Base-by-base conservation (phyloP, 2,888 invertebrate species). In the Hyppa rectilinea region DNA sequence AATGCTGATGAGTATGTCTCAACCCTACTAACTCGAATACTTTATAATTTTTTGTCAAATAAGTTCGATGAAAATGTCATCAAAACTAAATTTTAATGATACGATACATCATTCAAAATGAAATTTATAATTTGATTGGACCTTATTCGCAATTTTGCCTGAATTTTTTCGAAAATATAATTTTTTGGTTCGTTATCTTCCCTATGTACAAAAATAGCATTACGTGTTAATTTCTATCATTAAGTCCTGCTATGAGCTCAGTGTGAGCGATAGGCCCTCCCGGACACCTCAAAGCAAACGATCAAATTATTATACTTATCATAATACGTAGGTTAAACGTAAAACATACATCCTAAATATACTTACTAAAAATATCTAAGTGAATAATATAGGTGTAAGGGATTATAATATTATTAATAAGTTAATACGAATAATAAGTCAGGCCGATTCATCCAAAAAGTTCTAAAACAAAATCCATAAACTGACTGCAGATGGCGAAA, bases 131-230 rank as follows among this genome's bases (percentile, higher is more conserved):
- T 65, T 49, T 50, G 20, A 47, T 61, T 67, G 53, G 68, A 64
- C 55, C 55, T 60, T 71, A 61, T 72, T 50, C 40, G 60, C 55
- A 56, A 73, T 38, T 34, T 58, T 56, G 73, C 20, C 65, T 50
- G 55, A 59, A 29, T 71, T 71, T 78, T 80, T 60, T 66, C 76
- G 72, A 83, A 81, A 83, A 82, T 77, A 80, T 64, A 14, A 64
- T 77, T 74, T 79, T 74, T 78, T 76, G 58, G 73, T 78, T 68
- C 61, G 60, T 63, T 81, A 76, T 63, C 64, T 74, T 67, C 43
- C 59, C 52, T 80, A 71, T 75, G 75, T 85, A 85, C 77, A 85
- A 85, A 85, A 86, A 85, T 85, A 85, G 77, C 75, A 74, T 81
- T 78, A 78, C 60, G 45, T 63, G 75, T 81, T 81, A 63, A 53